phyloP scores from a whole-genome alignment of 2,797 vertebrate genomes.

The Acestrorhynchus altus region DNA sequence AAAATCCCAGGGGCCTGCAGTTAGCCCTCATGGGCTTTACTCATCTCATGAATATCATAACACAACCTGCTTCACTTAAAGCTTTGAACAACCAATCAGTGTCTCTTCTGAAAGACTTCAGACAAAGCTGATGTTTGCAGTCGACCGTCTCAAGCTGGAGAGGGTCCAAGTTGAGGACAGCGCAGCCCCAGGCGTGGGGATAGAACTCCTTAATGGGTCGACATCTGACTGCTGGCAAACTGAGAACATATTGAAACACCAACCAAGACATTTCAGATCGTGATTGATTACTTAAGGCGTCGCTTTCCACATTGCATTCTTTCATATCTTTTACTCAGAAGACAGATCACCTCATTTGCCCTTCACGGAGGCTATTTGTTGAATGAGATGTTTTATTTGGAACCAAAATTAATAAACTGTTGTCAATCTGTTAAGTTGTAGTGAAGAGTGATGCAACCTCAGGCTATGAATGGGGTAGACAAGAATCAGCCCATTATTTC shows the following conservation, averaged over 20 bases:
- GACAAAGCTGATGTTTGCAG: slow-evolving; percentile 20
- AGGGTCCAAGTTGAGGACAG: slow-evolving; percentile 52
- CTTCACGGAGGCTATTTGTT: slow-evolving; percentile 58
- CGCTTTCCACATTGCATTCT: slow-evolving; percentile 47
- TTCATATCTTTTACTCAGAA: slow-evolving; percentile 48
- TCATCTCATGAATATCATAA: not conserved
- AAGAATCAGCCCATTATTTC: slow-evolving; percentile 58
- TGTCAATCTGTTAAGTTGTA: slow-evolving; percentile 56
- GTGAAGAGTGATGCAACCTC: slow-evolving; percentile 60
- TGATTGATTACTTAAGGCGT: slow-evolving; percentile 59
- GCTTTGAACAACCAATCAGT: slow-evolving; percentile 3
- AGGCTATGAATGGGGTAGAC: slow-evolving; percentile 55
- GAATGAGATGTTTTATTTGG: slow-evolving; percentile 59
- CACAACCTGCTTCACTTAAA: not conserved
- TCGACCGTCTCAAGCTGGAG: slow-evolving; percentile 28
- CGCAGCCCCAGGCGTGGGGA: slow-evolving; percentile 50
- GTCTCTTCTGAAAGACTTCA: not conserved
- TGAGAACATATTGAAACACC: slow-evolving; percentile 50
- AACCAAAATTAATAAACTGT: slow-evolving; percentile 67
- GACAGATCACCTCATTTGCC: slow-evolving; percentile 65
- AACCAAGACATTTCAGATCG: slow-evolving; percentile 35
- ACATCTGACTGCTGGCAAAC: slow-evolving; percentile 58
- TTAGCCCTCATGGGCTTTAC: not conserved
- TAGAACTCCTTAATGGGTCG: slow-evolving; percentile 52
- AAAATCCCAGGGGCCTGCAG: not conserved